A percentile compares a stretch with the other conserved stretches of the same genome.
These are phyloP conservation scores for Hoplias malabaricus DNA, from an alignment of 2,113 vertebrate species.

Conservation along the genomic window DNA sequence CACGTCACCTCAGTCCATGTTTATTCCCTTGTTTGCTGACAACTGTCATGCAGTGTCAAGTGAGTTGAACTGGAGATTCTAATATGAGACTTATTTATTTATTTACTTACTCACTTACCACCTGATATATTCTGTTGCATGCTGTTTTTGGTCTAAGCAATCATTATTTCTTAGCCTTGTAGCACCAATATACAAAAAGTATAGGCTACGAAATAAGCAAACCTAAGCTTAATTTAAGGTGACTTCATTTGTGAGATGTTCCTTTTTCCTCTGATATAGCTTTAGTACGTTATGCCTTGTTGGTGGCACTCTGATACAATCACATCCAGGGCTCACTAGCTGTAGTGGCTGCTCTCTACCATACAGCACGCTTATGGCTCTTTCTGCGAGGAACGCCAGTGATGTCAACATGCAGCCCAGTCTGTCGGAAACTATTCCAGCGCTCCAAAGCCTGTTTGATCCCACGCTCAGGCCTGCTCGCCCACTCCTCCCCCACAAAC, in stretches of 20 bases:
- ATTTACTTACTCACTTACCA: no score
- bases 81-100: no score
- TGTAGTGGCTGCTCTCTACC: neutral
- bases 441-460: constrained; percentile 21
- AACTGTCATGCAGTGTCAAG: no score
- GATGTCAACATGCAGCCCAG: constrained; percentile 33
- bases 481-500: neutral
- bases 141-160: neutral
- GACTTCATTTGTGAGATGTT: neutral
- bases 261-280: neutral
- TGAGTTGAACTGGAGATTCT: no score
- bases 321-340: neutral
- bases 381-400: constrained; percentile 27
- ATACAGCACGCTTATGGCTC: neutral
- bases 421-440: constrained; percentile 47
- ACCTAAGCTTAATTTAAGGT: neutral
- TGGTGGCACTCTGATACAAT: no score
- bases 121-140: no score
- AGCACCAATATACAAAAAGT: neutral
- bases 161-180: neutral
- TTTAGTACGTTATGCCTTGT: neutral
- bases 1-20: no score
- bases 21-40: no score
- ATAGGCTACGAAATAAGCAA: neutral
- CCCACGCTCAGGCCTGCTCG: constrained; percentile 4